Conservation (phyloP, 1,140 invertebrate species). For the Colletes gigas region DNA sequence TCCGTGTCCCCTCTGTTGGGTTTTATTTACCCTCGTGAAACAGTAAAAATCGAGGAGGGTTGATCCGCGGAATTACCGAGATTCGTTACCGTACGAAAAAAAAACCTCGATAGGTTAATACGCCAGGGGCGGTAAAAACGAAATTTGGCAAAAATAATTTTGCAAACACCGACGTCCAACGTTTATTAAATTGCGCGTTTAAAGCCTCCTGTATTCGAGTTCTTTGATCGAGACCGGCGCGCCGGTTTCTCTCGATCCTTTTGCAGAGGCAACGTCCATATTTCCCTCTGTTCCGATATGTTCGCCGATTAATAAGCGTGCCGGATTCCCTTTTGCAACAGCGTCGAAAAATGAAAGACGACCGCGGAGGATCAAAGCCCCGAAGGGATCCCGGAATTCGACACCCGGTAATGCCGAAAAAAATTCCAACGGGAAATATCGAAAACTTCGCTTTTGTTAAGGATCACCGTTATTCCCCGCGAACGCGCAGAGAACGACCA, state of each 20-base stretch:
- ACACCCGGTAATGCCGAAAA: conserved; percentile 22
- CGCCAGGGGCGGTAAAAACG: too few species aligned
- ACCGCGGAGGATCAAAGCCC: conserved; percentile 18
- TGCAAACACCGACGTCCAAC: not conserved
- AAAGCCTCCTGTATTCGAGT: not conserved
- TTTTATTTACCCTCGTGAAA: too few species aligned
- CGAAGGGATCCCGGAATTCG: not conserved
- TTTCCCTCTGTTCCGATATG: not conserved
- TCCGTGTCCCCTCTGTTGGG: too few species aligned
- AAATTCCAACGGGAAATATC: conserved; percentile 11
- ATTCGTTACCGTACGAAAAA: too few species aligned
- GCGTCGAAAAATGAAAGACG: not conserved
- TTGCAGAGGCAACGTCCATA: conserved; percentile 9
- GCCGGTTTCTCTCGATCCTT: conserved; percentile 23
- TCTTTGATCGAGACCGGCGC: conserved; percentile 22
- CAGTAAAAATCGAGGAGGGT: too few species aligned
- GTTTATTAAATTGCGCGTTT: conserved; percentile 6
- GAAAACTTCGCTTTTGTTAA: conserved; percentile 13
- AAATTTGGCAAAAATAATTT: not conserved
- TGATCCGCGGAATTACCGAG: too few species aligned
- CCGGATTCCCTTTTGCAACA: conserved; percentile 5
- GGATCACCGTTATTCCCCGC: conserved; percentile 21
- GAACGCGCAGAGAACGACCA: not conserved
- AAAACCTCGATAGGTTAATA: too few species aligned
- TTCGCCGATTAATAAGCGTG: conserved; percentile 31